Percentiles rank a stretch among this genome's conserved stretches.
These are phyloP conservation scores for Drosophila sordidapex DNA, from an alignment of 2,888 invertebrate species.

Conservation along the genomic window DNA sequence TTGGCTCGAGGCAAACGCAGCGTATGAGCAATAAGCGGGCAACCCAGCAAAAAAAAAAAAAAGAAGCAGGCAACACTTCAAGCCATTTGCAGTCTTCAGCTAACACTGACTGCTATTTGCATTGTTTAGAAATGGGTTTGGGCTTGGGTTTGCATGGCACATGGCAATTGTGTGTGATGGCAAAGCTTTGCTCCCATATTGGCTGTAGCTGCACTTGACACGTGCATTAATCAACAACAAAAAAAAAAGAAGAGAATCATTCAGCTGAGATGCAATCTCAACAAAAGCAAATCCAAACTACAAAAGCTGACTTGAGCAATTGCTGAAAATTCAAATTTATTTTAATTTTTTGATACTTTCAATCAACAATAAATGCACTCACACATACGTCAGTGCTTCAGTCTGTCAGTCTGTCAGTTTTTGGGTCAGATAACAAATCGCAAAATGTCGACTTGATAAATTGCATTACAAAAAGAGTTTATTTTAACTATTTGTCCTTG, in stretches of 20 bases:
- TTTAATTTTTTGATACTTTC: constrained; percentile 28
- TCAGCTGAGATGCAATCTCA: constrained; percentile 2
- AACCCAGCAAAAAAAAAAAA: background rate
- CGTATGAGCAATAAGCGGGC: constrained; percentile 67
- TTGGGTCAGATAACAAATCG: constrained; percentile 23
- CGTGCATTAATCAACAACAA: constrained; percentile 34
- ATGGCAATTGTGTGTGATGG: background rate
- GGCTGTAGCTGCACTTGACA: constrained; percentile 31
- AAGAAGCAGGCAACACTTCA: constrained; percentile 6
- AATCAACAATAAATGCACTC: constrained; percentile 21
- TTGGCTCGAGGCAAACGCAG: constrained; percentile 56
- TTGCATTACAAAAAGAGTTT: constrained; percentile 6
- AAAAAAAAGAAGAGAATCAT: constrained; percentile 7
- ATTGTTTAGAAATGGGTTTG: constrained; percentile 7
- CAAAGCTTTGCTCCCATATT: background rate
- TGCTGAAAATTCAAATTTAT: constrained; percentile 33
- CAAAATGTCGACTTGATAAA: constrained; percentile 24
- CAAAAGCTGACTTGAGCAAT: constrained; percentile 12
- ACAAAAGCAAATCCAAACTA: constrained; percentile 21
- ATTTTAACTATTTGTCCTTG: constrained; percentile 13
- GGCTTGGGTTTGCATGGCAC: background rate
- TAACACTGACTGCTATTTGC: constrained; percentile 42
- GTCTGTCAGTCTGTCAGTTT: background rate
- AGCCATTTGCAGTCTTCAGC: constrained; percentile 22
- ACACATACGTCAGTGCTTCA: background rate